Base-by-base conservation (phyloP, 2,888 invertebrate genomes). In the Ceriagrion tenellum region DNA sequence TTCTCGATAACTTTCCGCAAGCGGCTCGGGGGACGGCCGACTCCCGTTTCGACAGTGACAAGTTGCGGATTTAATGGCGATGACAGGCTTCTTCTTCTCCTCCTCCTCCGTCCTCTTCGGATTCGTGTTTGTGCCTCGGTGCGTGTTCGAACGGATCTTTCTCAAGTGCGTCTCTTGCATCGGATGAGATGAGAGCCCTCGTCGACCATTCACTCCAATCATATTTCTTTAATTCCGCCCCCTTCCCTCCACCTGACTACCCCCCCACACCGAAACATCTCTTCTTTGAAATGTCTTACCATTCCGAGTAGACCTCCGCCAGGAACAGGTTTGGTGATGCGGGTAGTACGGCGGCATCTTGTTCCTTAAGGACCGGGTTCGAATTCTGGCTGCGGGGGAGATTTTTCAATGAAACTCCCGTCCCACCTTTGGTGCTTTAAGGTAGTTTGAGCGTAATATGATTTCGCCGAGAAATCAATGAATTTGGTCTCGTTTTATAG, bases 1-100 rank as follows among this genome's bases (percentile, higher is more conserved):
- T 81, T 81, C 30, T 16, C 30, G 81, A 81, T 81, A 35, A 35
- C 81, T 81, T 18, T n/a, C 35, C 81, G 35, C 35, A 81, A 81
- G n/a, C 35, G 81, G 81, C 35, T 13, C 81, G 18, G 81, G 1
- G 30, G 26, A 59, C 69, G 69, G 35, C 8, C 26, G 30, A 35
- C 30, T 10, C 35, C 35, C 81, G 81, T 35, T 35, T 35, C 35
- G 81, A 81, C 81, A 35, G 81, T 81, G 81, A 81, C 26, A 35
- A 81, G 81, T 81, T 35, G 81, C 81, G 81, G 81, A 81, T 81
- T 81, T 81, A 81, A 81, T 81, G 81, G 35, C 81, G 81, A 81
- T 35, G 81, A 81, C 81, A 81, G 69, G 4, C 69, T n/a, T 23
- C n/a, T 69, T 20, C 69, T 23, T 6, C 16, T 63, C 20, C 63